phyloP scores from a whole-genome alignment of 1,140 invertebrate genomes.

The Pararge aegeria region DNA sequence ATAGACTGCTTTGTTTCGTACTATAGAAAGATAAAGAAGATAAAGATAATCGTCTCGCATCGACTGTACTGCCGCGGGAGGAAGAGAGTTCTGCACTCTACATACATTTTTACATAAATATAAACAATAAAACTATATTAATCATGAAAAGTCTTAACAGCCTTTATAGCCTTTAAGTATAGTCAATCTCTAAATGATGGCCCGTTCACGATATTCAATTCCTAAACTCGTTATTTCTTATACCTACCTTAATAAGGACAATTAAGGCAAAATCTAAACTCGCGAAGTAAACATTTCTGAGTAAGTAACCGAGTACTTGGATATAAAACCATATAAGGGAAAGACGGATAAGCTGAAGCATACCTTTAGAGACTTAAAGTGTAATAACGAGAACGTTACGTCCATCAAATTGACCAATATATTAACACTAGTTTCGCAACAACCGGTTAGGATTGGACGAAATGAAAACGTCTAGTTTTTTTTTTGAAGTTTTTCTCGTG shows the following conservation, averaged over 20 bases:
- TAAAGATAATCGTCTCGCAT: too few species aligned
- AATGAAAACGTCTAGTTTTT: not conserved
- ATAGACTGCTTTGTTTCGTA: too few species aligned
- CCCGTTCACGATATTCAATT: too few species aligned
- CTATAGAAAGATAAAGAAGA: too few species aligned
- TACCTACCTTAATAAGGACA: not conserved
- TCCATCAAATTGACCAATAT: constrained; percentile 7
- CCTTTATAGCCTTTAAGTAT: too few species aligned
- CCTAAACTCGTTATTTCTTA: too few species aligned
- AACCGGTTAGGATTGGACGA: not conserved
- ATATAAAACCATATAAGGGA: not conserved
- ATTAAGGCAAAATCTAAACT: not conserved
- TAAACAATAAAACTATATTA: too few species aligned
- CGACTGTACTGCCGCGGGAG: too few species aligned
- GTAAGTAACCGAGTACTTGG: not conserved
- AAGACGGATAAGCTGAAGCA: not conserved
- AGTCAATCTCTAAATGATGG: too few species aligned
- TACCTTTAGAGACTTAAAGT: not conserved
- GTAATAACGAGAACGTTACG: constrained; percentile 1
- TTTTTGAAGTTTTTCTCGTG: not conserved
- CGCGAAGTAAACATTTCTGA: not conserved
- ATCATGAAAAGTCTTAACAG: too few species aligned
- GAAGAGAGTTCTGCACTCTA: too few species aligned
- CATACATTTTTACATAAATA: too few species aligned
- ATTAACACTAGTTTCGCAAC: not conserved